Evolutionary conservation across 2,888 invertebrate species (phyloP).

Genomic region (Germaria angustata): DNA sequence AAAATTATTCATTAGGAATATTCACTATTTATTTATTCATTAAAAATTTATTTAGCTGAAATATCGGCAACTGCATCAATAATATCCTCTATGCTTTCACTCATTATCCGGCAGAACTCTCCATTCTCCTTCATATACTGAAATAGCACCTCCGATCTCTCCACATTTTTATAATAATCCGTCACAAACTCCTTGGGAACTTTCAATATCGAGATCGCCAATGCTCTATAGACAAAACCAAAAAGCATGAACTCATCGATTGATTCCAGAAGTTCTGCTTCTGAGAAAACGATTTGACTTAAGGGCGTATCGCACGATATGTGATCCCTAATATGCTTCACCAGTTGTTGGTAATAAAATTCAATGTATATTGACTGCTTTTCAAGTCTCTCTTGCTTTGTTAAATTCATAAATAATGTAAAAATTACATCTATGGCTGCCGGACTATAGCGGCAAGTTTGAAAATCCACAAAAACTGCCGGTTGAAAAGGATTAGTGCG

Average conservation of each 20-base stretch:
- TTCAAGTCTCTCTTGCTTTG: slow-evolving; percentile 67
- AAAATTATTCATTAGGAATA: too few species aligned
- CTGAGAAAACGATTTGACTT: slow-evolving; percentile 56
- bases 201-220: slow-evolving; percentile 71
- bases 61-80: slow-evolving; percentile 59
- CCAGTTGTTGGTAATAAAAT: slow-evolving; percentile 72
- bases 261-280: slow-evolving; percentile 70
- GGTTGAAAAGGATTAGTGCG: slow-evolving; percentile 34
- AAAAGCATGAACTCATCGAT: slow-evolving; percentile 73
- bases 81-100: slow-evolving; percentile 73
- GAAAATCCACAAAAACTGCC: slow-evolving; percentile 78
- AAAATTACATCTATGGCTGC: slow-evolving; percentile 77
- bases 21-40: too few species aligned
- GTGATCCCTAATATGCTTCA: background rate
- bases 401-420: slow-evolving; percentile 74
- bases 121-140: slow-evolving; percentile 69
- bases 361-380: slow-evolving; percentile 66
- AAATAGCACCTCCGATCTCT: slow-evolving; percentile 70
- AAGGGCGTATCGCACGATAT: slow-evolving; percentile 69
- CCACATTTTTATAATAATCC: slow-evolving; percentile 72
- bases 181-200: slow-evolving; percentile 72
- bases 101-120: slow-evolving; percentile 70
- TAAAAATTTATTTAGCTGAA: background rate
- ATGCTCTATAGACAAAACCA: slow-evolving; percentile 71
- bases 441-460: slow-evolving; percentile 76